A percentile compares a stretch with the other conserved stretches of the same genome.
Conservation (phyloP, 2,797 vertebrate species). For the Sebastes cheni region DNA sequence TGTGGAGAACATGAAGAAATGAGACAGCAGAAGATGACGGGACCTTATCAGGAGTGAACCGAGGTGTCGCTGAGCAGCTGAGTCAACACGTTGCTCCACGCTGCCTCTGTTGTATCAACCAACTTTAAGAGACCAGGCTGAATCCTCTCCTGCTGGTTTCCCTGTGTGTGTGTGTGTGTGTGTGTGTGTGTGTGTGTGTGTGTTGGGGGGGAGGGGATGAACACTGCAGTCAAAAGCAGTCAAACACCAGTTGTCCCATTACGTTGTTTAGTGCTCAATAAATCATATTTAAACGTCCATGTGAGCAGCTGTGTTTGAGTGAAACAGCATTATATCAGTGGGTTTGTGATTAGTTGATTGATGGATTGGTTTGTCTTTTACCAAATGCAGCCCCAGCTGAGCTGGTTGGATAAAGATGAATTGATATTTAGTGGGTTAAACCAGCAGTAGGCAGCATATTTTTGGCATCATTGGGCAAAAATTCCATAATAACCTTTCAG, state of each 20-base stretch:
- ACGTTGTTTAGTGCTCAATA: not conserved
- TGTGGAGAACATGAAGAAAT: conserved; percentile 10
- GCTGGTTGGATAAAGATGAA: too few relatives aligned
- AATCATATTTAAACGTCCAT: too few relatives aligned
- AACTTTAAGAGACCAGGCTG: conserved; percentile 36
- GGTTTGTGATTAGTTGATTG: too few relatives aligned
- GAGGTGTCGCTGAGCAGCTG: conserved; percentile 70
- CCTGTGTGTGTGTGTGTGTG: conserved; percentile 28
- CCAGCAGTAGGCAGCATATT: too few relatives aligned
- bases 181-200: conserved; percentile 26
- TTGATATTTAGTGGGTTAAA: too few relatives aligned
- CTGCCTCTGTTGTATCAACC: conserved; percentile 59
- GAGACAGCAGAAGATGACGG: conserved; percentile 11
- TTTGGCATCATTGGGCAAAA: not conserved
- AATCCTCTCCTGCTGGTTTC: conserved; percentile 62
- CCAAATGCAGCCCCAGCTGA: too few relatives aligned
- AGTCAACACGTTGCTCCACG: conserved; percentile 70
- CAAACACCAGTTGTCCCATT: not conserved
- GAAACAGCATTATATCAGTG: not conserved
- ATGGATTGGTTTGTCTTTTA: too few relatives aligned
- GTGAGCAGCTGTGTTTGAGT: not conserved
- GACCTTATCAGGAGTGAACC: conserved; percentile 16
- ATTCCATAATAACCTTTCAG: too few relatives aligned
- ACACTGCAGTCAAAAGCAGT: conserved; percentile 6
- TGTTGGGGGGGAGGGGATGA: not conserved